These are phyloP conservation scores for Oligia fasciuncula DNA, from an alignment of 2,888 invertebrate genomes.

Conservation along the genomic window DNA sequence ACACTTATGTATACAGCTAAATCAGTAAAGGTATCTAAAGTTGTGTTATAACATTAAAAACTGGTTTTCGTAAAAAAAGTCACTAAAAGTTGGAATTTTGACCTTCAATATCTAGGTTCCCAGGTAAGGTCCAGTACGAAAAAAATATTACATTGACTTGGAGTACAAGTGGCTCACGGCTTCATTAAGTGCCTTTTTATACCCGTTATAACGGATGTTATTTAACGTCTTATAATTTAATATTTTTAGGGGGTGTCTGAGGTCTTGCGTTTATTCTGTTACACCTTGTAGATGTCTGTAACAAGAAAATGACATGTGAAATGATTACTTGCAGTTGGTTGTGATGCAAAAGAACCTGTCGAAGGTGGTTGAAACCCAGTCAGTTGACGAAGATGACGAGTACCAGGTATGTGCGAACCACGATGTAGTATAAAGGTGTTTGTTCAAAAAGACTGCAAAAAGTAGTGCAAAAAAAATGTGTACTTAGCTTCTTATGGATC, in stretches of 20 bases:
- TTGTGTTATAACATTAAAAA: neutral
- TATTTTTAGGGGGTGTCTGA: neutral
- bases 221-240: neutral
- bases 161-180: neutral
- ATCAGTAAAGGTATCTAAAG: neutral
- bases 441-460: too few species aligned
- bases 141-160: neutral
- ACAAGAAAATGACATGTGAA: neutral
- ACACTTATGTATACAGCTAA: neutral
- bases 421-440: too few species aligned
- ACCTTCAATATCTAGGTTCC: neutral
- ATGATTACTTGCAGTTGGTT: constrained; percentile 67
- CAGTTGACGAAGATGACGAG: constrained; percentile 77
- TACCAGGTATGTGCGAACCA: constrained; percentile 70
- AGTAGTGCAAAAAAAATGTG: neutral
- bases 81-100: neutral
- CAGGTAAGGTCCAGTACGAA: too few species aligned
- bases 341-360: constrained; percentile 71
- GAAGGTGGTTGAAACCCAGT: constrained; percentile 62
- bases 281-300: neutral
- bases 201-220: neutral
- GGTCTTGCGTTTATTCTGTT: neutral
- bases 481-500: too few species aligned
- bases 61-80: neutral
- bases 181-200: too few species aligned